These are phyloP conservation scores for Furnarius figulus DNA, from an alignment of 2,113 vertebrate species.

Conservation along the genomic window DNA sequence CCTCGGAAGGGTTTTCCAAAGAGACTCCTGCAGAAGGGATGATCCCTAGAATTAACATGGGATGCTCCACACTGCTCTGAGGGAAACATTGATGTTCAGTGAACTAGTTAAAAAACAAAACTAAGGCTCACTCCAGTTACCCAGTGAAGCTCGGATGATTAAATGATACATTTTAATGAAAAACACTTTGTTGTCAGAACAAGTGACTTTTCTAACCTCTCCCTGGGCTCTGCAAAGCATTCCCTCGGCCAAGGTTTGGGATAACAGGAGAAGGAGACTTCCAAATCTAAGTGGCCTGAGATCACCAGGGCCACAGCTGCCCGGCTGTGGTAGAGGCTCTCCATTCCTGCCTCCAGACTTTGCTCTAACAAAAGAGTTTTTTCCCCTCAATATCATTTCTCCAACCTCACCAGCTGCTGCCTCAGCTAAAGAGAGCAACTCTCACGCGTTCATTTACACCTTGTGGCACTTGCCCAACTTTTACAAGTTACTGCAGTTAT, in stretches of 20 bases:
- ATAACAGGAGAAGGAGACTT: not conserved
- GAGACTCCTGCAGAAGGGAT: not conserved
- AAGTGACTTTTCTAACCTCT: not conserved
- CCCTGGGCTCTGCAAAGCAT: not conserved
- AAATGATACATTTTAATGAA: not conserved
- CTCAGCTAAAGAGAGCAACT: not conserved
- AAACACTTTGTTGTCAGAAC: not conserved
- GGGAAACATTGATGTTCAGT: not conserved
- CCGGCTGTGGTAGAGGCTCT: not conserved
- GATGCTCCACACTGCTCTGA: not conserved
- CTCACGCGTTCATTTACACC: not conserved
- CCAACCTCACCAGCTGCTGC: not conserved
- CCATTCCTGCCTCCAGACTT: not conserved
- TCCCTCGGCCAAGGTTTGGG: not conserved
- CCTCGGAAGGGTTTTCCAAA: not conserved
- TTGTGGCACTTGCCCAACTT: not conserved
- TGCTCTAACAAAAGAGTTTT: not conserved
- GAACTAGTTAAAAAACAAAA: not conserved
- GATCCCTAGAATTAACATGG: rapidly evolving
- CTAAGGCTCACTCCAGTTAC: not conserved
- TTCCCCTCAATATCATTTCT: not conserved
- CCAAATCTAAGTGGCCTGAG: not conserved
- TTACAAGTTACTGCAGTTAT: not conserved
- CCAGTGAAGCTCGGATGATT: not conserved
- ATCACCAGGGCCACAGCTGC: not conserved